A percentile compares a stretch with the other conserved stretches of the same genome.
Conservation (phyloP, 2,888 invertebrate genomes). For the Notodonta ziczac region DNA sequence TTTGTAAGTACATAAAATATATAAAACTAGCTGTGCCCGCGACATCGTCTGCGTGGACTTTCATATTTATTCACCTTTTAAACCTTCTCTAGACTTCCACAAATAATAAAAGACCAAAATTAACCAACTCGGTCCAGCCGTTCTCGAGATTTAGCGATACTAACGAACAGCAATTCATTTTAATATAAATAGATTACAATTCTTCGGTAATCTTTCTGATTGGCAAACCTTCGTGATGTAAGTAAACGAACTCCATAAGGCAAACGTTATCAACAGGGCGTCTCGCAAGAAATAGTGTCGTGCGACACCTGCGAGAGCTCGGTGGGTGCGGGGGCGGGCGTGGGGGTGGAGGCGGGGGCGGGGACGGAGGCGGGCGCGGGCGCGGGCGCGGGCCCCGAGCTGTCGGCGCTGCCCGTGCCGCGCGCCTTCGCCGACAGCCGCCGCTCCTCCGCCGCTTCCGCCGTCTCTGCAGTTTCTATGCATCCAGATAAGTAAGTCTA, state of each 20-base stretch:
- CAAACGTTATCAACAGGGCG: slow-evolving; percentile 26
- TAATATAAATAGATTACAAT: no score
- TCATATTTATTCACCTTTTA: no score
- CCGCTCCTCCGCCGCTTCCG: slow-evolving; percentile 86
- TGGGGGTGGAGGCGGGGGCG: slow-evolving; percentile 70
- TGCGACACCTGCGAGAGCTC: slow-evolving; percentile 54
- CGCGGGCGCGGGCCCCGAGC: slow-evolving; percentile 27
- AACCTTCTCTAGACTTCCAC: no score
- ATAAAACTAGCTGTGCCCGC: no score
- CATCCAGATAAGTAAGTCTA: slow-evolving; percentile 71
- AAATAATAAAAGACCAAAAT: no score
- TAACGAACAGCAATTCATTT: no score
- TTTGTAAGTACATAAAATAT: no score
- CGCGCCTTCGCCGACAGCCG: slow-evolving; percentile 93
- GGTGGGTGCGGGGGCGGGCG: slow-evolving; percentile 28
- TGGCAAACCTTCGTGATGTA: no score
- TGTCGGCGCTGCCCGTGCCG: slow-evolving; percentile 86
- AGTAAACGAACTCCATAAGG: neutral
- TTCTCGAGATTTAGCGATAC: no score
- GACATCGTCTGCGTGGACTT: no score
- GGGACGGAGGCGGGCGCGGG: slow-evolving; percentile 29
- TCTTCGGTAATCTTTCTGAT: no score
- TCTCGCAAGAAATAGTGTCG: slow-evolving; percentile 51
- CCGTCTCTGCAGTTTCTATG: slow-evolving; percentile 73
- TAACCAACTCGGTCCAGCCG: no score